These are phyloP conservation scores for Cynoglossus semilaevis DNA, from an alignment of 2,113 vertebrate species.

Conservation along the genomic window DNA sequence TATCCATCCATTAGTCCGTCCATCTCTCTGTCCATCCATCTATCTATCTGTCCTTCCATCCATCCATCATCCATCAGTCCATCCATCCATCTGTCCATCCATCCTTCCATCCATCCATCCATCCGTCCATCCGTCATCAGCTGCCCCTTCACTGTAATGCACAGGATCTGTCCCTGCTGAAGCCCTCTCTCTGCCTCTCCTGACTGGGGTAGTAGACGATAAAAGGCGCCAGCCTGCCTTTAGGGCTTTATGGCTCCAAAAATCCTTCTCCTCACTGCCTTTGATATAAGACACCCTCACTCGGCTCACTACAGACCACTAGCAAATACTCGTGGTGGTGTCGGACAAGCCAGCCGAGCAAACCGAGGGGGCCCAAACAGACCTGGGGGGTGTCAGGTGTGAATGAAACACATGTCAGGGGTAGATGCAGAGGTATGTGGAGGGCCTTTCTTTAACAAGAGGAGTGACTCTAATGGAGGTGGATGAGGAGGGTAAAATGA, in stretches of 20 bases:
- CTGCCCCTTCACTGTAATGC: slow-evolving; percentile 23
- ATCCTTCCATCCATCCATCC: not conserved
- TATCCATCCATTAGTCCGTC: not conserved
- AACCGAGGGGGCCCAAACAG: slow-evolving; percentile 3
- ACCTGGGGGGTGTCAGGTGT: slow-evolving; percentile 15
- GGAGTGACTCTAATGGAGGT: not conserved
- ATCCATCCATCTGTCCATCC: not conserved
- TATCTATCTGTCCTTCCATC: not conserved
- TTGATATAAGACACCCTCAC: slow-evolving; percentile 50
- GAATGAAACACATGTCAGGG: slow-evolving; percentile 11
- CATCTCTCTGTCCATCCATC: too few relatives aligned
- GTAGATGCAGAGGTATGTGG: slow-evolving; percentile 1
- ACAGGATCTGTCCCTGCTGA: slow-evolving; percentile 10
- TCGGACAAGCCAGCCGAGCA: slow-evolving; percentile 13
- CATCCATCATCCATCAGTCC: not conserved
- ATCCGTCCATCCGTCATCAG: not conserved
- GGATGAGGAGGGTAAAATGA: not conserved
- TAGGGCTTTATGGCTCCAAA: slow-evolving; percentile 46
- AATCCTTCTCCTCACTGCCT: slow-evolving; percentile 43
- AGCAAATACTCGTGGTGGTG: slow-evolving; percentile 25
- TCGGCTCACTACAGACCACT: slow-evolving; percentile 28
- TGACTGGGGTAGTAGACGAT: slow-evolving; percentile 33
- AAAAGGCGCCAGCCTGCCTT: slow-evolving; percentile 51
- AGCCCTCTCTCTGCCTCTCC: slow-evolving; percentile 35
- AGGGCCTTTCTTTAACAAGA: not conserved